phyloP scores from a whole-genome alignment of 2,888 invertebrate genomes.

The Rugalucina vietnamica region DNA sequence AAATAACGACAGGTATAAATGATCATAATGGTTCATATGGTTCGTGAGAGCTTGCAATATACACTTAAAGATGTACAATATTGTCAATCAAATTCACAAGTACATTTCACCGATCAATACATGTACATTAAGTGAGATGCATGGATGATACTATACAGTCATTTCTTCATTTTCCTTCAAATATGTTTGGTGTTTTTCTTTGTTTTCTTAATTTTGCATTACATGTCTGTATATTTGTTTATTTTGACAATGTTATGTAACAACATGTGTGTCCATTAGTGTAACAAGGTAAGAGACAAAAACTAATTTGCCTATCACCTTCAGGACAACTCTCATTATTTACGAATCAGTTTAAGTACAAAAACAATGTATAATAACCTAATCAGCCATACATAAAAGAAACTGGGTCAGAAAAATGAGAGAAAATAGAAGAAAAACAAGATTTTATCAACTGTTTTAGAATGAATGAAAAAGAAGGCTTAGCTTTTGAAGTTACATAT shows the following conservation, averaged over 20 bases:
- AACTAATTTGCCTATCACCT: not conserved
- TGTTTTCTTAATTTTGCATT: no score
- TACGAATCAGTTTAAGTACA: not conserved
- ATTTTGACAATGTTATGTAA: no score
- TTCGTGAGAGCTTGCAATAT: no score
- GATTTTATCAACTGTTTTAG: not conserved
- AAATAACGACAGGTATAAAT: slow-evolving; percentile 2
- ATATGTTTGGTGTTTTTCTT: no score
- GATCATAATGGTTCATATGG: not conserved
- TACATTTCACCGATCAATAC: no score
- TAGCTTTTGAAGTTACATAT: no score
- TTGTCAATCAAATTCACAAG: no score
- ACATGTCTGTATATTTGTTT: no score
- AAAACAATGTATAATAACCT: not conserved
- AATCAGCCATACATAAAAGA: not conserved
- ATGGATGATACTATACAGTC: no score
- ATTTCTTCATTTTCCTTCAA: no score
- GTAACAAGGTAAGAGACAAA: not conserved
- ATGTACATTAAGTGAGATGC: no score
- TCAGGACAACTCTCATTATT: not conserved
- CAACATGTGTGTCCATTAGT: not conserved
- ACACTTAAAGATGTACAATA: no score
- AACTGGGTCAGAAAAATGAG: not conserved
- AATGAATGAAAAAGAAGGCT: not conserved
- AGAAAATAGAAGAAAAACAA: not conserved